phyloP scores from a whole-genome alignment of 1,140 invertebrate species.

The Saccostrea echinata region DNA sequence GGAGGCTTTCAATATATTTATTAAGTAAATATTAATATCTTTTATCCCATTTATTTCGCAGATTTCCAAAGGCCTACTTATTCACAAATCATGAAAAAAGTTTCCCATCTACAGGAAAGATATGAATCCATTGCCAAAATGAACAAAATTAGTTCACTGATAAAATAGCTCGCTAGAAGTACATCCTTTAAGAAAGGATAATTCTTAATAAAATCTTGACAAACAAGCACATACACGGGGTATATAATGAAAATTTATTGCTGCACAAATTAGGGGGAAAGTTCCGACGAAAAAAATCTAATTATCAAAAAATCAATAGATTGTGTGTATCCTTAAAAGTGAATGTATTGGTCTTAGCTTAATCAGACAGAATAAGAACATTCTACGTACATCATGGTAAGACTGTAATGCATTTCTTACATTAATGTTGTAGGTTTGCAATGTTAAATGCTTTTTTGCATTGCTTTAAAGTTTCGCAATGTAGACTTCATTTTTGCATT shows the following conservation, averaged over 20 bases:
- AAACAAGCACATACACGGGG: not conserved
- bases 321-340: not conserved
- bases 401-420: not conserved
- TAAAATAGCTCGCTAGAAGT: not conserved
- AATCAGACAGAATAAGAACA: not conserved
- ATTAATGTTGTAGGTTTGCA: too few relatives aligned
- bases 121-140: too few relatives aligned
- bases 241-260: conserved; percentile 5
- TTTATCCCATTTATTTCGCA: too few relatives aligned
- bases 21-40: too few relatives aligned
- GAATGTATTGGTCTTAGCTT: not conserved
- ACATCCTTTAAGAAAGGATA: not conserved
- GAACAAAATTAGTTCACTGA: too few relatives aligned
- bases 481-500: too few relatives aligned
- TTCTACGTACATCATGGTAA: not conserved
- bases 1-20: too few relatives aligned
- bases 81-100: too few relatives aligned
- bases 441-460: too few relatives aligned
- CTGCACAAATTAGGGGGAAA: not conserved
- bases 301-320: not conserved
- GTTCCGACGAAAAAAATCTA: not conserved
- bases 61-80: too few relatives aligned
- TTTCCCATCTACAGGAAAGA: too few relatives aligned
- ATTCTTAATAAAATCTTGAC: conserved; percentile 13
- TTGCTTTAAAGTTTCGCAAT: too few relatives aligned